A percentile compares a stretch with the other conserved stretches of the same genome.
Evolutionary conservation across 2,797 vertebrate genomes (phyloP).

Genomic region (Allobates femoralis): DNA sequence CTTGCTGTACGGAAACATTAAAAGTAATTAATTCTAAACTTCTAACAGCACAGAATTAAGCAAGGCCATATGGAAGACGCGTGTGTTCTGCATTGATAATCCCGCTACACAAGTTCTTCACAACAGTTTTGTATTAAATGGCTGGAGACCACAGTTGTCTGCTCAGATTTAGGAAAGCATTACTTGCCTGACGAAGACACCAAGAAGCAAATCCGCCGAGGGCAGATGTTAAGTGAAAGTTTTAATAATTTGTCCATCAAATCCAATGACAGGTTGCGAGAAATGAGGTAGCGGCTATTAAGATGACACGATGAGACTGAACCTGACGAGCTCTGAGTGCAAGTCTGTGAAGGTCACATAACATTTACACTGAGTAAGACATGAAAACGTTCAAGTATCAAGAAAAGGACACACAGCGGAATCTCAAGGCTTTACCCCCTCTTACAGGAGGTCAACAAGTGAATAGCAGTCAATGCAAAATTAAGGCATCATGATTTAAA

Average conservation of each 20-base stretch:
- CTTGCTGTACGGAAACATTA: not conserved
- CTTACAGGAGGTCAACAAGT: too few species aligned
- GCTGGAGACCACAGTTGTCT: not conserved
- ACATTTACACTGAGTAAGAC: not conserved
- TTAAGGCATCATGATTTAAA: not conserved
- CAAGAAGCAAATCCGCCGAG: constrained; percentile 31
- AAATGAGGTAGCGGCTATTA: constrained; percentile 27
- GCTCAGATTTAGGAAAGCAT: constrained; percentile 31
- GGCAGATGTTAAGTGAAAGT: constrained; percentile 49
- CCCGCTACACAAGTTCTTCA: not conserved
- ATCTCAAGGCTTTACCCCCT: not conserved
- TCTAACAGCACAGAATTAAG: constrained; percentile 19
- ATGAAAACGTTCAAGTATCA: not conserved
- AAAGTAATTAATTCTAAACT: not conserved
- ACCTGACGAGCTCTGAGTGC: constrained; percentile 6
- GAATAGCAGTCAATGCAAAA: not conserved
- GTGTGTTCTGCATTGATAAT: not conserved
- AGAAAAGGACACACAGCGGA: not conserved
- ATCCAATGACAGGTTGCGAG: not conserved
- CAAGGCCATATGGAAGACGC: constrained; percentile 19
- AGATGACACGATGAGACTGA: constrained; percentile 17
- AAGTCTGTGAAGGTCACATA: not conserved
- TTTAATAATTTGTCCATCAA: constrained; percentile 54
- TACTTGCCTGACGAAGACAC: constrained; percentile 21
- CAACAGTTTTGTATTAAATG: constrained; percentile 11